Percentiles rank a stretch among this genome's conserved stretches.
Evolutionary conservation across 2,888 invertebrate species (phyloP).

Genomic region (Laspeyria flexula): DNA sequence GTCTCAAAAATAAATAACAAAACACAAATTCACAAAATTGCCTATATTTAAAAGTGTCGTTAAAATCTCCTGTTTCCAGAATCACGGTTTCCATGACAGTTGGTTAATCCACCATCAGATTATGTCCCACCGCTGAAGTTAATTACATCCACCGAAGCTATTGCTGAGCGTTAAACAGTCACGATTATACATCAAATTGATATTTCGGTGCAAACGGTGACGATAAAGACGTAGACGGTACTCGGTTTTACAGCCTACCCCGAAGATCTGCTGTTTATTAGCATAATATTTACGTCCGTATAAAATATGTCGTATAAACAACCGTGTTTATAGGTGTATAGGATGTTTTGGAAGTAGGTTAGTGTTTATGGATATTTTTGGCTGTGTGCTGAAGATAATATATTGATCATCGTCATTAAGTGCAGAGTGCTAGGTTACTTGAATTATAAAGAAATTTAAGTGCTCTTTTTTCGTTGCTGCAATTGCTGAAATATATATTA

Average conservation of each 20-base stretch:
- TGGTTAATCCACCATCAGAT: conserved; percentile 50
- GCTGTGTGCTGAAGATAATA: neutral
- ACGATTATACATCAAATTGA: conserved; percentile 47
- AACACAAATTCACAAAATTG: conserved; percentile 39
- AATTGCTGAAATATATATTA: too few relatives aligned
- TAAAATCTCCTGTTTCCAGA: too few relatives aligned
- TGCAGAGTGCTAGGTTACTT: too few relatives aligned
- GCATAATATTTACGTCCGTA: conserved; percentile 14
- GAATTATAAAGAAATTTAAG: too few relatives aligned
- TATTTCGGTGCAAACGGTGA: conserved; percentile 38
- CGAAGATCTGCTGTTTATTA: conserved; percentile 29
- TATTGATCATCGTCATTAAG: neutral
- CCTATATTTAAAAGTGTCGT: too few relatives aligned
- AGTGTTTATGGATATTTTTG: neutral
- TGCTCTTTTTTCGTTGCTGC: too few relatives aligned
- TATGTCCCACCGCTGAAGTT: conserved; percentile 54
- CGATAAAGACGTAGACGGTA: conserved; percentile 23
- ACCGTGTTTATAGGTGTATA: neutral
- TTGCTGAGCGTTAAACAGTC: conserved; percentile 28
- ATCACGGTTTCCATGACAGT: conserved; percentile 39
- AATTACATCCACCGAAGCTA: conserved; percentile 46
- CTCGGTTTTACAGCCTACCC: conserved; percentile 25
- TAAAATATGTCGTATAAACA: neutral
- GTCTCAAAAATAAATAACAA: neutral
- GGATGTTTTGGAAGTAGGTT: neutral